phyloP scores from a whole-genome alignment of 2,113 vertebrate genomes.

The Steatornis caripensis region DNA sequence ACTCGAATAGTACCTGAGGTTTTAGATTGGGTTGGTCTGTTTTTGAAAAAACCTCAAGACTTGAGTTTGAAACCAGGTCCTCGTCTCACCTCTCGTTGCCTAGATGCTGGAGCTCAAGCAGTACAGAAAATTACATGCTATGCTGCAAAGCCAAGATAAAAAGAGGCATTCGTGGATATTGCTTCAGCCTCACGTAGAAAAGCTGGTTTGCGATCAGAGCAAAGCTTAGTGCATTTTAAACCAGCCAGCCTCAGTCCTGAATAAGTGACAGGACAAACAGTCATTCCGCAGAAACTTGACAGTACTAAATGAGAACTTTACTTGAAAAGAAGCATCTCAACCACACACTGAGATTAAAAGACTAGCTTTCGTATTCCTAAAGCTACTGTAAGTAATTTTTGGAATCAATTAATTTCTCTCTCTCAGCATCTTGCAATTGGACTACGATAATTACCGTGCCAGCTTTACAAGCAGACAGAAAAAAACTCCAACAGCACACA shows the following conservation, averaged over 20 bases:
- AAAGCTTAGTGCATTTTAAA: background rate
- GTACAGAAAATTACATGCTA: slow-evolving; percentile 22
- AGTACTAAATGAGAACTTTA: background rate
- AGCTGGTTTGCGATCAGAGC: background rate
- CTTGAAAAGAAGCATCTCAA: background rate
- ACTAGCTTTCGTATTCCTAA: background rate
- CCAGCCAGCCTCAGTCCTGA: background rate
- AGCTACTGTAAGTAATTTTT: background rate
- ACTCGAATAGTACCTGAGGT: background rate
- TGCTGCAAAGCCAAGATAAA: slow-evolving; percentile 30
- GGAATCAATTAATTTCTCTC: background rate
- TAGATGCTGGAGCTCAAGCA: slow-evolving; percentile 21
- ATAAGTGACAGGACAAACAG: background rate
- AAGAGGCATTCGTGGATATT: background rate
- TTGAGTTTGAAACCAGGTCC: slow-evolving; percentile 35
- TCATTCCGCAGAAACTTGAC: background rate
- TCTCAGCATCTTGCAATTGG: background rate
- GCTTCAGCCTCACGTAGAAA: background rate
- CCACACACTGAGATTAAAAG: background rate
- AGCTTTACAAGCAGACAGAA: background rate
- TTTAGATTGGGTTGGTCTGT: background rate
- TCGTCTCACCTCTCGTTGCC: slow-evolving; percentile 51
- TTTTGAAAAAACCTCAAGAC: background rate
- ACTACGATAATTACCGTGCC: background rate
- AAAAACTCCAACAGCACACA: background rate